Evolutionary conservation across 2,797 vertebrate species (phyloP).

Genomic region (Galaxias olidus): DNA sequence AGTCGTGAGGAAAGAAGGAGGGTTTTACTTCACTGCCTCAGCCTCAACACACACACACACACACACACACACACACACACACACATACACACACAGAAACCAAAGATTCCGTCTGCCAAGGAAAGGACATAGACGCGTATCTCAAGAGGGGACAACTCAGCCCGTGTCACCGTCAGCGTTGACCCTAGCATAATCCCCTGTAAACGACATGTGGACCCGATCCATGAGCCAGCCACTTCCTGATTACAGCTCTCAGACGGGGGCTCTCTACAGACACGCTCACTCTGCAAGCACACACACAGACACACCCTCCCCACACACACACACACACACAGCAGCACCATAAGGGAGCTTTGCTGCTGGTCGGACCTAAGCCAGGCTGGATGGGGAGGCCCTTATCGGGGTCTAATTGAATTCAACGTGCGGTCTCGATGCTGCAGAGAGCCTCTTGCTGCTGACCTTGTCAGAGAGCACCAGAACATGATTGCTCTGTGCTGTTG

Average conservation of each 20-base stretch:
- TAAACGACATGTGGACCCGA: background rate
- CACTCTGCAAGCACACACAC: background rate
- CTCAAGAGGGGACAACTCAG: background rate
- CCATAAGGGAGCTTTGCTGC: background rate
- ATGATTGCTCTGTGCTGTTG: constrained; percentile 11
- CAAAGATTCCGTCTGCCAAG: constrained; percentile 6
- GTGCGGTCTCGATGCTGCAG: constrained; percentile 25
- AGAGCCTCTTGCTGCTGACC: constrained; percentile 5
- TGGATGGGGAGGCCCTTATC: constrained; percentile 25
- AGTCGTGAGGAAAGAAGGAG: no score
- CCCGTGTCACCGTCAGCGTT: background rate
- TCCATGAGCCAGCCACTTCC: background rate
- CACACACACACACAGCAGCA: background rate
- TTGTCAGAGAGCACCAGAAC: constrained; percentile 5
- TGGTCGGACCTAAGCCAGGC: constrained; percentile 23
- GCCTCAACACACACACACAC: constrained; percentile 12
- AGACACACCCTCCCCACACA: background rate
- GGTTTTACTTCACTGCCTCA: no score
- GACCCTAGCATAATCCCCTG: background rate
- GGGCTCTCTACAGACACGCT: background rate
- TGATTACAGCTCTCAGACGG: background rate
- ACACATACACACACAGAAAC: background rate
- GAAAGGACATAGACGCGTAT: background rate
- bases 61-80: constrained; percentile 13
- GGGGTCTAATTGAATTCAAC: constrained; percentile 44